Base-by-base conservation (phyloP, 2,888 invertebrate genomes). In the Exocentrus adspersus region DNA sequence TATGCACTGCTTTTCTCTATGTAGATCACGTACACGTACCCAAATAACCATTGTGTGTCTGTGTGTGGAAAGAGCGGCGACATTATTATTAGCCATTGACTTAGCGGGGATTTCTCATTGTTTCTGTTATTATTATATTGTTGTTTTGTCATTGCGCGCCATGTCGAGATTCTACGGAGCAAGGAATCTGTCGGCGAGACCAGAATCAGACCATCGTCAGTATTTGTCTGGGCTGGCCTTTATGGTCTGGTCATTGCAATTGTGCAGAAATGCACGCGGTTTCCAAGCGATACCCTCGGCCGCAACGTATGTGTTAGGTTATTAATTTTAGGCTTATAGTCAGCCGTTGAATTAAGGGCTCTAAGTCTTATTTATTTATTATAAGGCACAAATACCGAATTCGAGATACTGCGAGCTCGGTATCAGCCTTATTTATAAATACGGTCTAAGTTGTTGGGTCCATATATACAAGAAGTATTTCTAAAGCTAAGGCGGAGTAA, bases 81-180 rank as follows among this genome's bases (percentile, higher is more conserved):
- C 73, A 68, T 72, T 72, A 71, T 75, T 75, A 76, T 75, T 75
- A 75, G 72, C 74, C 74, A 75, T 75, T 74, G 76, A 75, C 73
- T 76, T 73, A 65, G 74, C 66, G 68, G 64, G 72, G 71, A 75
- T 73, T 72, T 71, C 69, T 73, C 72, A 73, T 75, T 75, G 75
- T 75, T 75, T 74, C 74, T 70, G 70, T 74, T 74, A 75, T 74
- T 74, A 75, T 75, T 75, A 71, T 72, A 75, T 73, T 72, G 75
- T 72, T 74, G 75, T 70, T 71, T 68, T 73, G 74, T 72, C 72
- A 71, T 62, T 71, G 70, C 67, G 70, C 67, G 59, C 56, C 63
- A n/a, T n/a, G 66, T 56, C 64, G 59, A 64, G 32, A 14, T n/a
- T 45, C 54, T 56, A 32, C 19, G 50, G 57, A 48, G 57, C 66